Evolutionary conservation across 2,797 vertebrate genomes (phyloP), one percentile per base, ranked within the genome.

Genomic region (Sphenopsis melanotis): DNA sequence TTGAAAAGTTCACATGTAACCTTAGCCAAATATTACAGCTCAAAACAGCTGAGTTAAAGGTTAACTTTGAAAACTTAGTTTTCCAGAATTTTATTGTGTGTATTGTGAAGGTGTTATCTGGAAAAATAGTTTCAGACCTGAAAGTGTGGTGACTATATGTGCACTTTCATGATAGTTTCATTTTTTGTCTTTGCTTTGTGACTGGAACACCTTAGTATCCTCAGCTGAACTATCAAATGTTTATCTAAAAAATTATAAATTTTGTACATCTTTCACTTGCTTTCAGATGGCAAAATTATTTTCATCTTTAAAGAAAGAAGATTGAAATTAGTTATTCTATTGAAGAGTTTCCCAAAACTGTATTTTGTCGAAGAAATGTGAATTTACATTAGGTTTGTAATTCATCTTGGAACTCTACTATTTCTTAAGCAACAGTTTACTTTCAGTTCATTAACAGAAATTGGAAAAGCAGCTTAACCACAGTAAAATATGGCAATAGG

Each of bases 1-100:
- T 70, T 95, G 83, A 96, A 94, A 95, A 75, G 16, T 82, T 94
- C 36, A 37, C 26, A 4, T 93, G 56, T 85, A 94, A 92, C 36
- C 22, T 41, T 77, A 86, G 79, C 78, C 87, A 95, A 79, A 92
- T 91, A 90, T 85, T 93, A 39, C 68, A 90, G 70, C 65, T 88
- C 39, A 65, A 59, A 83, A 59, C 59, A 83, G 20, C 50, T 81
- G 89, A 92, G 42, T 60, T 82, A 71, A 79, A 68, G 24, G 44
- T 87, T 89, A 44, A 29, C 68, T 83, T 91, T 87, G 29, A 78
- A 86, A 82, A 86, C 23, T 16, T 57, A 61, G 32, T 91, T 89
- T 91, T 87, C 36, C 26, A 75, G 47, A 94, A 87, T 93, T 87
- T 94, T 85, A 34, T 66, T 81, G 3, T 65, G 24, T 81, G 5